A percentile compares a stretch with the other conserved stretches of the same genome.
phyloP scores from a whole-genome alignment of 2,113 vertebrate species.

The Rhadina sibilatrix region DNA sequence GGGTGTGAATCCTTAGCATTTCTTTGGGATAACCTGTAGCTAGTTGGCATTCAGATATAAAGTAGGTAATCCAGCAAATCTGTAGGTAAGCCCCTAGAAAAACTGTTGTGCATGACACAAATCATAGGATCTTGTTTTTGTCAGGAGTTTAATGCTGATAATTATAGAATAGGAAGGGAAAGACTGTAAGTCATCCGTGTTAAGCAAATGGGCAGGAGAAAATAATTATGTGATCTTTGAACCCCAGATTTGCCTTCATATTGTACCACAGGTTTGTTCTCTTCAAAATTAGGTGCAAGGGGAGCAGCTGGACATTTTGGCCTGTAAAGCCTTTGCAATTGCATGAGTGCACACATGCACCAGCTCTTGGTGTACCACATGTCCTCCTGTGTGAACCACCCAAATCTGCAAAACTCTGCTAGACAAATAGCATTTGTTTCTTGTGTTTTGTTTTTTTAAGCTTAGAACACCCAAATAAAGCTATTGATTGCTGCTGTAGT shows the following conservation, averaged over 20 bases:
- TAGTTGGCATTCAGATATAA: neutral
- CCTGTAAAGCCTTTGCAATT: neutral
- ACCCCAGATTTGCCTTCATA: neutral
- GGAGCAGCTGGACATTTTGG: neutral
- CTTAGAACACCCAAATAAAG: neutral
- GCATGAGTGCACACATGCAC: neutral
- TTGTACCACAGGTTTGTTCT: neutral
- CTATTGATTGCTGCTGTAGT: neutral
- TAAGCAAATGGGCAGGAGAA: neutral
- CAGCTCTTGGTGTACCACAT: rapidly evolving
- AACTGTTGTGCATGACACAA: neutral
- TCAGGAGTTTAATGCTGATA: neutral
- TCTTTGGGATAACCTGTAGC: neutral
- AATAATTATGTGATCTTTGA: neutral
- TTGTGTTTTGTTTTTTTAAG: neutral
- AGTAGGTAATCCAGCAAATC: neutral
- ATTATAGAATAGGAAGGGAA: neutral
- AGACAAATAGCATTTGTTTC: neutral
- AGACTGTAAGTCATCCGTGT: rapidly evolving
- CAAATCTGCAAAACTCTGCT: neutral
- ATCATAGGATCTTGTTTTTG: neutral
- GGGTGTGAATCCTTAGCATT: neutral
- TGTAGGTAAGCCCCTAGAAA: neutral
- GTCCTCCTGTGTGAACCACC: neutral
- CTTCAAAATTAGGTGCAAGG: neutral